phyloP scores from a whole-genome alignment of 64 coral and sea anemone species.

The Actinia tenebrosa region DNA sequence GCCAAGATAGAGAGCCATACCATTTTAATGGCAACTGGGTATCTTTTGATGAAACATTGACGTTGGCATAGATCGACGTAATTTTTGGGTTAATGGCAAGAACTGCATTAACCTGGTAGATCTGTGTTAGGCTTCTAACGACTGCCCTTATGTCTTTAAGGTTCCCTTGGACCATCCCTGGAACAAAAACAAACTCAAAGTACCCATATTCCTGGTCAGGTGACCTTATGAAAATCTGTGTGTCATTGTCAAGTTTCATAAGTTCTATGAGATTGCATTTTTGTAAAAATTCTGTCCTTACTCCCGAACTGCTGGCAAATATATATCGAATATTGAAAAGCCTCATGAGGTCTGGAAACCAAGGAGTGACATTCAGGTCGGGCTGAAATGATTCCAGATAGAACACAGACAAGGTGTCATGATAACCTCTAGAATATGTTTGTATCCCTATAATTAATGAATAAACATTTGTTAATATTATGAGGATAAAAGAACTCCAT shows the following conservation, averaged over 20 bases:
- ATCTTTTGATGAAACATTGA: constrained; percentile 25
- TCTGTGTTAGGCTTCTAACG: constrained; percentile 22
- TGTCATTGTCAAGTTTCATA: not conserved
- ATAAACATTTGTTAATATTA: not conserved
- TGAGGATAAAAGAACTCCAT: not conserved
- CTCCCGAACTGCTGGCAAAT: constrained; percentile 16
- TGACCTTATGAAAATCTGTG: constrained; percentile 30
- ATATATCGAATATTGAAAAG: constrained; percentile 74
- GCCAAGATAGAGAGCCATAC: not conserved
- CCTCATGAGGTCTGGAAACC: constrained; percentile 61
- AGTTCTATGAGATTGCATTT: constrained; percentile 44
- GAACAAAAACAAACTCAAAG: constrained; percentile 67
- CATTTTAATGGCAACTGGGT: not conserved
- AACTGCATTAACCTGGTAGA: constrained; percentile 44
- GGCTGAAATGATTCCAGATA: constrained; percentile 52
- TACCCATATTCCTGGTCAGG: constrained; percentile 43
- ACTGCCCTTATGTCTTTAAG: constrained; percentile 60
- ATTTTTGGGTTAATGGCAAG: constrained; percentile 48
- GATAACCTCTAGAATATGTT: constrained; percentile 72
- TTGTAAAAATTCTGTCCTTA: constrained; percentile 40
- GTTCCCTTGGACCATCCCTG: constrained; percentile 48
- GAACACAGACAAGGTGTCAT: constrained; percentile 69
- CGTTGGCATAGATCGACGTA: not conserved
- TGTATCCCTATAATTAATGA: constrained; percentile 33
- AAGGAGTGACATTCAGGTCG: constrained; percentile 27